Evolutionary conservation across 2,888 invertebrate species (phyloP), one percentile per base, ranked within the genome.

Genomic region (Nomada goodeniana): DNA sequence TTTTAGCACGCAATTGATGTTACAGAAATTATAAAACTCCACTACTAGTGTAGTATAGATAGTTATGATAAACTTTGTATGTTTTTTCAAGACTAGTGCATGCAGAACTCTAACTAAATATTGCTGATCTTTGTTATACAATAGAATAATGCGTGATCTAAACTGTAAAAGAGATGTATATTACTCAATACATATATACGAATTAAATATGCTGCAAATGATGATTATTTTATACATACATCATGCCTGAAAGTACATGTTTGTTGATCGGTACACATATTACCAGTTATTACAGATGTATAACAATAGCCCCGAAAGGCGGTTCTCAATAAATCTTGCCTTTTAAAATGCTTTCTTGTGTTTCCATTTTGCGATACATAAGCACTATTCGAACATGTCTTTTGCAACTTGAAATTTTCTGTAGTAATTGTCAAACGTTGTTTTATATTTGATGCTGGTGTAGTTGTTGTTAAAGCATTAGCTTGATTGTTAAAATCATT

Each of bases 201-300:
- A 13, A 63, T 11, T 7, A 15, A 36, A 53, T 13, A 63, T 44
- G 26, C 7, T 13, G 42, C 10, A 4, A 23, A 50, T 0, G 7
- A 36, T 36, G 36, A 23, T 20, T 20, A 36, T 29, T 61, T 68
- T 52, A 64, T 76, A 84, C 88, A 10, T 84, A 87, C 87, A 20
- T 79, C 2, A 47, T 88, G 86, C 0, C 13, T 2, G 23, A 10
- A 87, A n/a, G 0, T 1, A 26, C 87, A 87, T 0, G 36, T 36
- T 36, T 4, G 0, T 1, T 13, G 2, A 7, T 0, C n/a, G 2
- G 0, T 0, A 26, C 85, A 84, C 7, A 1, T 5, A 0, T 70
- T 65, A 13, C 0, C 2, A 0, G 2, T 11, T 13, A 70, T 9
- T 10, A 0, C 2, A 13, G 13, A 15, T 13, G 0, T 1, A 29